Evolutionary conservation across 1,140 invertebrate species (phyloP).

Genomic region (Ips typographus): DNA sequence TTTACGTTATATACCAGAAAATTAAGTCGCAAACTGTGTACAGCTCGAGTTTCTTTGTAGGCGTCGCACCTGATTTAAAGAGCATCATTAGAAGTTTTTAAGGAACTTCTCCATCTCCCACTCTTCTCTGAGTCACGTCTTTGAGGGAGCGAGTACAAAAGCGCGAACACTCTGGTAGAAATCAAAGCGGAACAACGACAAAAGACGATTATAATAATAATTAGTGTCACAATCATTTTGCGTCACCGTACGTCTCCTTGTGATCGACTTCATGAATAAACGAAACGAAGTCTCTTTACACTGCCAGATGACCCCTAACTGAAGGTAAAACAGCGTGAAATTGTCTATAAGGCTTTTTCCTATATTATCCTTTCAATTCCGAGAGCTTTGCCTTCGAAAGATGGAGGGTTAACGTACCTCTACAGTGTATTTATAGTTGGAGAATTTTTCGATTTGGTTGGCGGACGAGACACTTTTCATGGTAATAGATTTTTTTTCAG

Average conservation of each 20-base stretch:
- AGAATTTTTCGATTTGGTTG: constrained; percentile 17
- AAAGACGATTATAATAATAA: background rate
- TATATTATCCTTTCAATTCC: constrained; percentile 1
- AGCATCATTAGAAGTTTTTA: background rate
- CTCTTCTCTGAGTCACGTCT: background rate
- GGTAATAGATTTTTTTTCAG: background rate
- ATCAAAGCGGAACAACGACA: too few species aligned
- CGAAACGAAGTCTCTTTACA: background rate
- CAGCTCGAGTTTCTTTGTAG: background rate
- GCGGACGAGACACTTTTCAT: background rate
- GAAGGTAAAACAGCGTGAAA: constrained; percentile 13
- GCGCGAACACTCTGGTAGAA: background rate
- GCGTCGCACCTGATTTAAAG: background rate
- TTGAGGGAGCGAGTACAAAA: background rate
- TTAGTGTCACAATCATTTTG: background rate
- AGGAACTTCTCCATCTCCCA: background rate
- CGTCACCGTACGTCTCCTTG: background rate
- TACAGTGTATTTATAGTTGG: constrained; percentile 10
- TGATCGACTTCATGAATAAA: background rate
- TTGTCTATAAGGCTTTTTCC: constrained; percentile 6
- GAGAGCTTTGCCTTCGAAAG: background rate
- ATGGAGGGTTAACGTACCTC: background rate
- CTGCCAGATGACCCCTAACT: background rate
- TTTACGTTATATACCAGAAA: background rate
- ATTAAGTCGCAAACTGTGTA: background rate